Evolutionary conservation across 2,113 vertebrate genomes (phyloP).

Genomic region (Callaeas wilsoni): DNA sequence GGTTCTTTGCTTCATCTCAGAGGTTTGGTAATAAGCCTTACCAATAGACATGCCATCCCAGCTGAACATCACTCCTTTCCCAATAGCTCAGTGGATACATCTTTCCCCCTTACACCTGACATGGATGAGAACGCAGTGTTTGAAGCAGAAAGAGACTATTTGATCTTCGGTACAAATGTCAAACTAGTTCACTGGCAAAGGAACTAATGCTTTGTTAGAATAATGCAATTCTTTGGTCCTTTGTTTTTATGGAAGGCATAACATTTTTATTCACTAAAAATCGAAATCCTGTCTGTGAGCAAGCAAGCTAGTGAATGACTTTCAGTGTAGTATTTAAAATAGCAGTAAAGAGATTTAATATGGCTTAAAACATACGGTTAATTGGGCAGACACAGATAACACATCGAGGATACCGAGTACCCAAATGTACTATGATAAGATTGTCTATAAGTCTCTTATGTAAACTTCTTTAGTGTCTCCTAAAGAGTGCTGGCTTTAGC

Average conservation of each 20-base stretch:
- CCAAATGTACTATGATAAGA: conserved; percentile 69
- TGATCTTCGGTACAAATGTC: conserved; percentile 12
- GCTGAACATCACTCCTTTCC: conserved; percentile 53
- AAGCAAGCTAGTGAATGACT: conserved; percentile 64
- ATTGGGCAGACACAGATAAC: conserved; percentile 63
- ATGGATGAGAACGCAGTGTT: conserved; percentile 34
- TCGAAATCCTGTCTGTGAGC: conserved; percentile 53
- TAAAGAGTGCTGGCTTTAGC: conserved; percentile 65
- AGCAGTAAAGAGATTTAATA: conserved; percentile 59
- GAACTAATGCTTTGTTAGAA: conserved; percentile 57
- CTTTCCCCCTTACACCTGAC: conserved; percentile 16
- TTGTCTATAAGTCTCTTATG: conserved; percentile 76
- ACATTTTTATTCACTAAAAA: conserved; percentile 57
- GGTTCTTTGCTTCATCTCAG: conserved; percentile 76
- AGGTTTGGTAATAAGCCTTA: conserved; percentile 82
- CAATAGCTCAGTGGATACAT: conserved; percentile 24
- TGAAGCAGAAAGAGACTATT: conserved; percentile 21
- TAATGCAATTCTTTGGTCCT: conserved; percentile 79
- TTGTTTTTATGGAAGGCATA: conserved; percentile 74
- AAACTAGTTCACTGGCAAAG: conserved; percentile 16
- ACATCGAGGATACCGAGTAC: conserved; percentile 46
- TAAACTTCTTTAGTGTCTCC: conserved; percentile 74
- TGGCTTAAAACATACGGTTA: conserved; percentile 69
- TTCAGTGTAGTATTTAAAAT: conserved; percentile 58
- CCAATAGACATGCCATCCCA: conserved; percentile 69